Conservation (phyloP, 2,888 invertebrate species). For the Acrocera orbiculus region DNA sequence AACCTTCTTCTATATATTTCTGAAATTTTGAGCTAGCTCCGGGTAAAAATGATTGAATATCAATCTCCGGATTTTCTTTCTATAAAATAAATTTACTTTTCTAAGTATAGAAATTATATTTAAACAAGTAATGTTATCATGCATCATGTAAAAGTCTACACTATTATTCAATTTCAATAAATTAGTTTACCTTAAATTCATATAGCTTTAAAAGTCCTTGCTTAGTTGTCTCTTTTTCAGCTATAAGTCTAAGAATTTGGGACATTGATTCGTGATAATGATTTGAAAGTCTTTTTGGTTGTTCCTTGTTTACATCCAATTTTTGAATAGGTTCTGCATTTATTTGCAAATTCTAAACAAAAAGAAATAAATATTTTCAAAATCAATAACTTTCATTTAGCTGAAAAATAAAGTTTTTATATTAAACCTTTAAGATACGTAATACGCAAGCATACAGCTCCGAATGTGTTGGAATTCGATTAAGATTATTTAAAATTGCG, state of each 20-base stretch:
- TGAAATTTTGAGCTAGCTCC: constrained; percentile 29
- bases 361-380: constrained; percentile 1
- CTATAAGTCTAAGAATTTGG: constrained; percentile 80
- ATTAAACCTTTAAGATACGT: constrained; percentile 55
- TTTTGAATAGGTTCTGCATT: no score
- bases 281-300: constrained; percentile 42
- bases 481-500: constrained; percentile 59
- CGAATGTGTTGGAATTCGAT: constrained; percentile 58
- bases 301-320: no score
- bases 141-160: not conserved
- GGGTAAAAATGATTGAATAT: constrained; percentile 27
- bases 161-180: constrained; percentile 2
- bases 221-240: constrained; percentile 67
- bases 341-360: constrained; percentile 34
- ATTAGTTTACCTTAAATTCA: constrained; percentile 26
- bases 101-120: not conserved
- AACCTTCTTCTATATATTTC: constrained; percentile 30
- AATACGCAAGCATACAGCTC: constrained; percentile 74
- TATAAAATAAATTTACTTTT: constrained; percentile 7
- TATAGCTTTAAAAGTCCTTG: constrained; percentile 46
- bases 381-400: constrained; percentile 1
- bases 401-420: not conserved
- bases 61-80: constrained; percentile 30
- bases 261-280: constrained; percentile 69
- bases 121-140: not conserved